Evolutionary conservation across 2,888 invertebrate species (phyloP).

Genomic region (Gastracanthus pulcherrimus): DNA sequence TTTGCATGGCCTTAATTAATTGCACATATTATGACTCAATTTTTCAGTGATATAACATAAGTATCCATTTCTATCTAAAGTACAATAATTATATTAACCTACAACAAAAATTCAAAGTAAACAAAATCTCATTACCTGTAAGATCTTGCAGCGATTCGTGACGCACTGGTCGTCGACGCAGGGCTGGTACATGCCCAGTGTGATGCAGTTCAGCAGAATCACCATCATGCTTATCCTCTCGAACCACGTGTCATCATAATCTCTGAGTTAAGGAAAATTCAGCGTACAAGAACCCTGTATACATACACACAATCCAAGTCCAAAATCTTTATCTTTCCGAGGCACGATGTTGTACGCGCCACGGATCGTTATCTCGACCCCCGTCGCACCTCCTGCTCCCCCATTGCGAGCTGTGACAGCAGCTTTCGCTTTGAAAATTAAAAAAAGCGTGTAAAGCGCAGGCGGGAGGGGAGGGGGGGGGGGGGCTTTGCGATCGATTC

Average conservation of each 20-base stretch:
- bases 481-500: constrained; percentile 15
- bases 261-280: constrained; percentile 82
- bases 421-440: background rate
- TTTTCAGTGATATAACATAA: too few species aligned
- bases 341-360: background rate
- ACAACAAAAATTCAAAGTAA: background rate
- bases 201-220: constrained; percentile 98
- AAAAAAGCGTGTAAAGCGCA: background rate
- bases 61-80: too few species aligned
- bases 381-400: too few species aligned
- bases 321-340: too few species aligned
- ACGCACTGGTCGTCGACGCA: constrained; percentile 96
- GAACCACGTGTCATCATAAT: constrained; percentile 90
- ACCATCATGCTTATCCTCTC: constrained; percentile 99
- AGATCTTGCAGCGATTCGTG: constrained; percentile 92
- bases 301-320: background rate
- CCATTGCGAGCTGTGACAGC: background rate
- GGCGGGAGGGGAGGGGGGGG: background rate
- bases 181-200: constrained; percentile 99
- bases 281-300: background rate
- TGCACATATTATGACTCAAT: too few species aligned
- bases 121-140: constrained; percentile 84
- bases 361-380: background rate
- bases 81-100: background rate
- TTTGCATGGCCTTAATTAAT: too few species aligned